Conservation (phyloP, 1,140 invertebrate species). For the Piezodorus guildinii region DNA sequence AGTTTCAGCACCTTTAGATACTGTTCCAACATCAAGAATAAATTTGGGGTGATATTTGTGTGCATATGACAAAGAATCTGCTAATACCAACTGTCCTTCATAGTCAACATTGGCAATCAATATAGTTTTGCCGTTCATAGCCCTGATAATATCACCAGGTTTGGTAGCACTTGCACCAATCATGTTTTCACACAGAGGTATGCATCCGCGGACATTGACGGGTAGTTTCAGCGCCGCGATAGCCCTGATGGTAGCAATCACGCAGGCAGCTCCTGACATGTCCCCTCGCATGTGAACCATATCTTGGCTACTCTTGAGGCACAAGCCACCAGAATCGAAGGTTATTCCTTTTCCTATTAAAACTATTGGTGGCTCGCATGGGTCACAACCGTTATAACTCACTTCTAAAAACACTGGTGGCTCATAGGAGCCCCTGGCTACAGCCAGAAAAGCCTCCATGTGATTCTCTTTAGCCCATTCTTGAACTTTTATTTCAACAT, state of each 20-base stretch:
- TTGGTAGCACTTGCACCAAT: slow-evolving; percentile 45
- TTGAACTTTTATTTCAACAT: slow-evolving; percentile 33
- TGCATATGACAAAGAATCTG: slow-evolving; percentile 51
- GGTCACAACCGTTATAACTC: slow-evolving; percentile 33
- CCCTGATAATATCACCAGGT: slow-evolving; percentile 51
- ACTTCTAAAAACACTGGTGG: slow-evolving; percentile 41
- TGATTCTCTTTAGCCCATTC: slow-evolving; percentile 45
- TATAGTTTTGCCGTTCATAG: slow-evolving; percentile 53
- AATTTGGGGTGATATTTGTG: slow-evolving; percentile 43
- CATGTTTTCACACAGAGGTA: slow-evolving; percentile 53
- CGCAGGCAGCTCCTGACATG: slow-evolving; percentile 53
- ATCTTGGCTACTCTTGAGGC: slow-evolving; percentile 42
- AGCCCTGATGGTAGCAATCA: slow-evolving; percentile 41
- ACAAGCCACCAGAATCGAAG: slow-evolving; percentile 54
- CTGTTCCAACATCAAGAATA: slow-evolving; percentile 51
- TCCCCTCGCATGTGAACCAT: slow-evolving; percentile 52
- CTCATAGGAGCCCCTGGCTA: slow-evolving; percentile 47
- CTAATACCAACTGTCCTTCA: slow-evolving; percentile 50
- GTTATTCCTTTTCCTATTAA: slow-evolving; percentile 46
- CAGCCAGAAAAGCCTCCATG: slow-evolving; percentile 51
- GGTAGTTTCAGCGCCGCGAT: slow-evolving; percentile 41
- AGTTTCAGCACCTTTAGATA: slow-evolving; percentile 44
- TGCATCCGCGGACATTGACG: slow-evolving; percentile 43
- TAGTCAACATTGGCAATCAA: slow-evolving; percentile 53
- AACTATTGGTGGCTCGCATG: slow-evolving; percentile 35